phyloP scores from a whole-genome alignment of 2,888 invertebrate species.

The Argyresthia goedartella region DNA sequence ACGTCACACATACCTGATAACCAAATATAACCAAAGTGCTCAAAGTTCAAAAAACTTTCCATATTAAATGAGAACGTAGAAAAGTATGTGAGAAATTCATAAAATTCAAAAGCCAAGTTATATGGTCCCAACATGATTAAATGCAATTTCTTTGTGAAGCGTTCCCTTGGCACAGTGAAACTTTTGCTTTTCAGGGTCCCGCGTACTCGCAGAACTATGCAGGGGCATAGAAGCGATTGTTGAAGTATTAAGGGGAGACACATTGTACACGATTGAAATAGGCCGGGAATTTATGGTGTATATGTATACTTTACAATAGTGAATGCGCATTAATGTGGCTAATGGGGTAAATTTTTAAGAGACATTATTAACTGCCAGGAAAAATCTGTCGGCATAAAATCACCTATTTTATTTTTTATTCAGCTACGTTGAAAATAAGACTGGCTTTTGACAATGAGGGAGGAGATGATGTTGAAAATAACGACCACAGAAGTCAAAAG shows the following conservation, averaged over 20 bases:
- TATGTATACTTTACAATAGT: no score
- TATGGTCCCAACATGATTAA: constrained; percentile 55
- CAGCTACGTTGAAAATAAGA: no score
- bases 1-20: no score
- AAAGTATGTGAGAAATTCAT: constrained; percentile 53
- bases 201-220: constrained; percentile 27
- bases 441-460: no score
- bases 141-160: constrained; percentile 65
- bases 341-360: no score
- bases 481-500: no score
- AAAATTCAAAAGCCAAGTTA: constrained; percentile 48
- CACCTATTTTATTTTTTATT: no score
- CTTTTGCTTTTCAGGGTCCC: constrained; percentile 41
- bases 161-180: constrained; percentile 35
- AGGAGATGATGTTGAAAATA: no score
- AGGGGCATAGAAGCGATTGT: constrained; percentile 25
- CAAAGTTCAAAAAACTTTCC: constrained; percentile 1
- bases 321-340: no score
- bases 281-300: not conserved
- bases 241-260: constrained; percentile 7
- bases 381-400: no score
- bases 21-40: not conserved
- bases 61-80: constrained; percentile 57
- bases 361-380: no score
- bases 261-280: not conserved